Conservation (phyloP, 2,888 invertebrate genomes). For the Deilephila porcellus region DNA sequence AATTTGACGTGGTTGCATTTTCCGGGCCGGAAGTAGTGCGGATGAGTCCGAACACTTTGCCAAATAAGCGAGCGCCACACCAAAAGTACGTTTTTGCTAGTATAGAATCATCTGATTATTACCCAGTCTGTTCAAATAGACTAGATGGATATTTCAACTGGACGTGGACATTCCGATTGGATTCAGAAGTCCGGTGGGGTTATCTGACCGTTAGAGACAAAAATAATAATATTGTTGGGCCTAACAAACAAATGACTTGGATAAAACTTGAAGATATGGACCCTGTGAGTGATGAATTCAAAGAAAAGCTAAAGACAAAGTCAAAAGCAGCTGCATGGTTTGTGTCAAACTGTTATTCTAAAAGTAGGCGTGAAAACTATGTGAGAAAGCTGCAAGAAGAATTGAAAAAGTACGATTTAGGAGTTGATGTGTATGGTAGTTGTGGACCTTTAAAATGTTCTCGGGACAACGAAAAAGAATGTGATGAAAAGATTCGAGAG, state of each 20-base stretch:
- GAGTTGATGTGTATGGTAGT: slow-evolving; percentile 56
- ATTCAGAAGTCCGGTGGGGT: slow-evolving; percentile 67
- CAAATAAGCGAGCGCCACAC: slow-evolving; percentile 52
- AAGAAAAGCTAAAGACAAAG: slow-evolving; percentile 46
- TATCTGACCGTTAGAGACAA: slow-evolving; percentile 58
- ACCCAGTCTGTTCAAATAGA: slow-evolving; percentile 56
- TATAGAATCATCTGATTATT: slow-evolving; percentile 66
- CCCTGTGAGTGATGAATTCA: slow-evolving; percentile 49
- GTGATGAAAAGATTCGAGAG: slow-evolving; percentile 48
- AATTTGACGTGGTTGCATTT: slow-evolving; percentile 67
- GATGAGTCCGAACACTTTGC: slow-evolving; percentile 40
- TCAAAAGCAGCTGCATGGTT: slow-evolving; percentile 59
- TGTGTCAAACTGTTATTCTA: slow-evolving; percentile 54
- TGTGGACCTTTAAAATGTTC: slow-evolving; percentile 55
- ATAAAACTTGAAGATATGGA: slow-evolving; percentile 53
- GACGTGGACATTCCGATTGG: slow-evolving; percentile 72
- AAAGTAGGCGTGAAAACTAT: slow-evolving; percentile 46
- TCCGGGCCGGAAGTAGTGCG: slow-evolving; percentile 56
- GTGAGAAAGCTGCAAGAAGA: slow-evolving; percentile 43
- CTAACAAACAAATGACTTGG: slow-evolving; percentile 58
- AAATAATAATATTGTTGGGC: slow-evolving; percentile 51
- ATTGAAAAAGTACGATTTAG: slow-evolving; percentile 46
- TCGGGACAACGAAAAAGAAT: slow-evolving; percentile 41
- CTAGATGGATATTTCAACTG: slow-evolving; percentile 69
- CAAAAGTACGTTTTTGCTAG: slow-evolving; percentile 69